phyloP scores from a whole-genome alignment of 2,888 invertebrate genomes.

The Elysia crispata region DNA sequence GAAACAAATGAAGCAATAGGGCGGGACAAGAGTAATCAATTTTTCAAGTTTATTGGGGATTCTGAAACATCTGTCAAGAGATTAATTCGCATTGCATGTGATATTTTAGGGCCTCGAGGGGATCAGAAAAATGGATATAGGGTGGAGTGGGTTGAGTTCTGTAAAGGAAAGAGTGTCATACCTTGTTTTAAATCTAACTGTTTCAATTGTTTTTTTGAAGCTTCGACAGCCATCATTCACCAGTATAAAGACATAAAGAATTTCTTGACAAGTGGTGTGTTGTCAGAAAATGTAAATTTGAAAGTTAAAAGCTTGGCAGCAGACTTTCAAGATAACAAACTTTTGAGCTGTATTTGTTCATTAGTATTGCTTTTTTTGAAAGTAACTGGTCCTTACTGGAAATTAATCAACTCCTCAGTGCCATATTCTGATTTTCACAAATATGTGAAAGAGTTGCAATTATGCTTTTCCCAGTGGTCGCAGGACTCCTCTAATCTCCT shows the following conservation, averaged over 20 bases:
- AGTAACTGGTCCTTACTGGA: slow-evolving; percentile 7
- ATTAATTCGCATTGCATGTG: neutral
- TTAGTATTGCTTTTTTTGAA: slow-evolving; percentile 3
- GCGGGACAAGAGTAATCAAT: neutral
- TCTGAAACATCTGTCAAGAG: neutral
- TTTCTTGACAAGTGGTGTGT: slow-evolving; percentile 19
- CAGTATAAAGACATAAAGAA: slow-evolving; percentile 12
- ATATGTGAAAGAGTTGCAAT: neutral
- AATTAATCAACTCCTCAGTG: neutral
- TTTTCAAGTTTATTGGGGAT: neutral
- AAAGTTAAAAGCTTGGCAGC: slow-evolving; percentile 28
- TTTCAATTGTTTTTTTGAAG: slow-evolving; percentile 33
- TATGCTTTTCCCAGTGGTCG: neutral
- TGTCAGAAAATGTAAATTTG: slow-evolving; percentile 1
- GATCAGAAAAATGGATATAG: neutral
- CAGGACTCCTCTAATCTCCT: neutral
- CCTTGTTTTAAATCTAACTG: slow-evolving; percentile 23
- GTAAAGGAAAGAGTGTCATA: neutral
- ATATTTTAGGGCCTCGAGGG: slow-evolving; percentile 1
- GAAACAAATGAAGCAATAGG: neutral
- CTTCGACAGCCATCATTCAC: slow-evolving; percentile 25
- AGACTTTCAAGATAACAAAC: slow-evolving; percentile 14
- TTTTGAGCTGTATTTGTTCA: neutral
- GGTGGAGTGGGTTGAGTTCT: slow-evolving; percentile 2
- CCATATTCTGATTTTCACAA: neutral